Evolutionary conservation across 2,797 vertebrate genomes (phyloP), one percentile per base, ranked within the genome.

Genomic region (Trematomus bernacchii): DNA sequence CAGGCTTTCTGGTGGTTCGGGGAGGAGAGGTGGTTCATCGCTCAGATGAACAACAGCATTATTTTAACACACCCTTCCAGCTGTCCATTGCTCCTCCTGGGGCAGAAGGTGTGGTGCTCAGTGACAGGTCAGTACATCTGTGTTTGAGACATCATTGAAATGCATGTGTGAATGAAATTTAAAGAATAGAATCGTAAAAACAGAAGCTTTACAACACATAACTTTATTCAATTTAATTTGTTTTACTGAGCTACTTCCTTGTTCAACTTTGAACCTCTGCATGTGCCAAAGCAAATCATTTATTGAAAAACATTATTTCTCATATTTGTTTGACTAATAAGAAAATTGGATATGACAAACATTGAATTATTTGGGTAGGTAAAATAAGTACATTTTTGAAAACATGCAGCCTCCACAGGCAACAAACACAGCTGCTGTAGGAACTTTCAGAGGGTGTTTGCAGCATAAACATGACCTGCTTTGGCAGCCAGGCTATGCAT

Each of bases 21-120:
- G 97, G 95, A 4, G 98, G 98, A n/a, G 97, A 99, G 82, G 98
- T 99, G 18, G 97, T 99, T 0, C 98, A 99, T 82, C 96, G 98
- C 10, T 99, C 98, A 0, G 98, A 99, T 0, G 98, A 99, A 82
- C 98, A 99, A 23, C 93, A 94, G 86, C 93, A 94, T 79, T 94
- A 93, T 61, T 99, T 99, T 91, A 99, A 99, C 95, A 99, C 98
- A 58, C 98, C 98, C 10, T 99, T 99, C 94, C 98, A 99, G 73
- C 95, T 99, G 42, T 98, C 98, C 0, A 99, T 99, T 6, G 97
- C 97, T 7, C 98, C 98, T 0, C 98, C 98, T 0, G 98, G 97
- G 80, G 95, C 97, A 0, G 98, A 98, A 86, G 98, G 97, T 15
- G 97, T 96, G n/a, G 96, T 99, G 81, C 94, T 99, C 76, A 99